These are phyloP conservation scores for Magallana ariakensis DNA, from an alignment of 1,140 invertebrate genomes.

Conservation along the genomic window DNA sequence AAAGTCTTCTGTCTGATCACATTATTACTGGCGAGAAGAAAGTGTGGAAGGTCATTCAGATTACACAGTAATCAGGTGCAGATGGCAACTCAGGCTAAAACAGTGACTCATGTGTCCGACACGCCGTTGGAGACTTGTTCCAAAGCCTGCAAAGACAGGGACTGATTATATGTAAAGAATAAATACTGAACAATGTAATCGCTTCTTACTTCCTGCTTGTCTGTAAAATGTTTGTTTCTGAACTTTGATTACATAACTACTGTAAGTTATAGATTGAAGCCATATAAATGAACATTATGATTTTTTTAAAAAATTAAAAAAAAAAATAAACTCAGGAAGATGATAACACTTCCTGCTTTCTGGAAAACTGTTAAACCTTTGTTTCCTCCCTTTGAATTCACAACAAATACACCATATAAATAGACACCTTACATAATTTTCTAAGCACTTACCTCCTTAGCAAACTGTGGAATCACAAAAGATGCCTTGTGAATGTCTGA, in stretches of 20 bases:
- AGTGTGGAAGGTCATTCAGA: background rate
- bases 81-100: conserved; percentile 12
- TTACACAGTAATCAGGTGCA: conserved; percentile 17
- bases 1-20: conserved; percentile 12
- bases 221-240: too few species aligned
- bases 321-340: too few species aligned
- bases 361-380: too few species aligned
- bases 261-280: too few species aligned
- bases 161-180: background rate
- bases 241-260: too few species aligned
- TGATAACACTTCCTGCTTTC: too few species aligned
- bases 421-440: background rate
- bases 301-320: too few species aligned
- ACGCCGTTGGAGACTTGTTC: conserved; percentile 16
- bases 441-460: conserved; percentile 81
- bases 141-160: background rate
- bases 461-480: conserved; percentile 92
- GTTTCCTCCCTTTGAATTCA: too few species aligned
- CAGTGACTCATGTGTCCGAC: background rate
- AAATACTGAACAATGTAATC: background rate
- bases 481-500: conserved; percentile 90
- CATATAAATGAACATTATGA: too few species aligned
- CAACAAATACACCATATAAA: too few species aligned
- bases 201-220: background rate
- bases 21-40: conserved; percentile 13